Evolutionary conservation across 2,113 vertebrate genomes (phyloP).

Genomic region (Ornithorhynchus anatinus): DNA sequence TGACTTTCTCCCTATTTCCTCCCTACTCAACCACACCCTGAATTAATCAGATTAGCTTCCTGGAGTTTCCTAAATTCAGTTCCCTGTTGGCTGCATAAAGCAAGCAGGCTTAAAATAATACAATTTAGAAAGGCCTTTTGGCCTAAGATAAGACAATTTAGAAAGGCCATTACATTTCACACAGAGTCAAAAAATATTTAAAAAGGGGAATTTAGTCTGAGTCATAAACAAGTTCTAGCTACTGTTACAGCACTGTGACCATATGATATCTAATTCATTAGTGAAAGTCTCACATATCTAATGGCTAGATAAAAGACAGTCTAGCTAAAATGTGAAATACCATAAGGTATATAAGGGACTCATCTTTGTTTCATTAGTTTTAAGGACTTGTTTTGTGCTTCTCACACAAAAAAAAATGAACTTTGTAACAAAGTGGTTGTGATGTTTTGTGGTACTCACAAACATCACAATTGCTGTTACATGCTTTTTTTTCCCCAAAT

Average conservation of each 20-base stretch:
- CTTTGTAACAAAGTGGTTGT: too few species aligned
- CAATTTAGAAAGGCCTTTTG: too few species aligned
- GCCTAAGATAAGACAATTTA: too few species aligned
- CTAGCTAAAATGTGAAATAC: not conserved
- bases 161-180: not conserved
- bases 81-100: too few species aligned
- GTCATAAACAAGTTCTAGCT: not conserved
- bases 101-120: too few species aligned
- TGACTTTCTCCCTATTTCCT: too few species aligned
- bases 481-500: too few species aligned
- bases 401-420: not conserved
- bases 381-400: not conserved
- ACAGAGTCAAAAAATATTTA: not conserved
- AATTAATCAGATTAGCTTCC: too few species aligned
- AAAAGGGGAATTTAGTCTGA: not conserved
- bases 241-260: not conserved
- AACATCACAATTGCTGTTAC: too few species aligned
- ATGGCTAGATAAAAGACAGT: not conserved
- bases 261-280: not conserved
- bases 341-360: not conserved
- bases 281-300: not conserved
- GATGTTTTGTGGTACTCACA: too few species aligned
- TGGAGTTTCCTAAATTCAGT: too few species aligned
- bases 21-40: too few species aligned
- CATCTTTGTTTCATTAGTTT: constrained; percentile 13